phyloP scores from a whole-genome alignment of 2,113 vertebrate species.

The Sebastes fasciatus region DNA sequence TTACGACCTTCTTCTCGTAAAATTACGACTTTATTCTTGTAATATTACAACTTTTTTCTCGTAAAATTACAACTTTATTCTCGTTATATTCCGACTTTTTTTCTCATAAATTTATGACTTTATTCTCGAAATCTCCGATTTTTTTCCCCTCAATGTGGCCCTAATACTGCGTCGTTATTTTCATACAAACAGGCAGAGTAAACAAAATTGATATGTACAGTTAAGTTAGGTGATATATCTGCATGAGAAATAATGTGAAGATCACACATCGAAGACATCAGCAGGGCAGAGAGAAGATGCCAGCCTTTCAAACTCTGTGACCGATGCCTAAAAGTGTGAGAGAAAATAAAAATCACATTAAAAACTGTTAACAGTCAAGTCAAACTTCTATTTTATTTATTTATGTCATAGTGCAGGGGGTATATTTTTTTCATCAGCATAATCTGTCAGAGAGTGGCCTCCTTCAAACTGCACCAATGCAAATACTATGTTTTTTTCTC shows the following conservation, averaged over 20 bases:
- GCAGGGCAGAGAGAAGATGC: conserved; percentile 66
- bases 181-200: neutral
- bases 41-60: too few relatives aligned
- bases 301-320: conserved; percentile 73
- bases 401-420: neutral
- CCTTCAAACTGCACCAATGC: neutral
- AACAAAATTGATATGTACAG: conserved; percentile 49
- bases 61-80: too few relatives aligned
- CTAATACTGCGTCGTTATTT: neutral
- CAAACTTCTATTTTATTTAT: neutral
- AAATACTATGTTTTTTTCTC: neutral
- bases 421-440: neutral
- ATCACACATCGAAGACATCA: conserved; percentile 72
- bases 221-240: conserved; percentile 25
- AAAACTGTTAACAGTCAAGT: neutral
- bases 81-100: too few relatives aligned
- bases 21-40: too few relatives aligned
- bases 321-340: conserved; percentile 66
- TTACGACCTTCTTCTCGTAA: too few relatives aligned
- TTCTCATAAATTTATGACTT: too few relatives aligned
- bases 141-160: too few relatives aligned
- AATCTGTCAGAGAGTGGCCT: neutral
- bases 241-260: neutral
- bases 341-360: neutral
- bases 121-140: too few relatives aligned